A percentile compares a stretch with the other conserved stretches of the same genome.
These are phyloP conservation scores for Liodrosophila aerea DNA, from an alignment of 2,888 invertebrate genomes.

Conservation along the genomic window DNA sequence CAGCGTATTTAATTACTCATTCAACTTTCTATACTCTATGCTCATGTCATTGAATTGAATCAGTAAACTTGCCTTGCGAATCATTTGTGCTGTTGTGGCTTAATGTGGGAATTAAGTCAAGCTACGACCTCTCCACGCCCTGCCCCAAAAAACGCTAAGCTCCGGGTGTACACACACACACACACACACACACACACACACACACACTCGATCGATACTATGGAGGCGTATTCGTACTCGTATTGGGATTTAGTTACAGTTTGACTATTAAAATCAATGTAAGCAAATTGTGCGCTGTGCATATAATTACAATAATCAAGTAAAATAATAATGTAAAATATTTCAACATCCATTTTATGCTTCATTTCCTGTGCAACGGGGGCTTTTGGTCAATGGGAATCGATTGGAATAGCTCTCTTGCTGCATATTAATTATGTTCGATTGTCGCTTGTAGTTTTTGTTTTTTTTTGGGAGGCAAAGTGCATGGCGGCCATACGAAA, in stretches of 20 bases:
- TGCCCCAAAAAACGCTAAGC: conserved; percentile 44
- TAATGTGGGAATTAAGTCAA: conserved; percentile 70
- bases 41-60: conserved; percentile 36
- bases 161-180: conserved; percentile 22
- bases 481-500: conserved; percentile 76
- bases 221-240: conserved; percentile 30
- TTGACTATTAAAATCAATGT: conserved; percentile 69
- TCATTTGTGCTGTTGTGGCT: conserved; percentile 46
- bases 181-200: conserved; percentile 2
- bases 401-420: conserved; percentile 52
- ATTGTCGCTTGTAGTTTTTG: no score
- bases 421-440: conserved; percentile 67
- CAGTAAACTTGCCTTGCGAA: conserved; percentile 50
- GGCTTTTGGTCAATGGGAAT: conserved; percentile 30
- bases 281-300: conserved; percentile 53
- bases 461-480: conserved; percentile 48
- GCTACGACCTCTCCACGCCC: conserved; percentile 46
- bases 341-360: conserved; percentile 67
- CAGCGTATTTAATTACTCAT: conserved; percentile 30
- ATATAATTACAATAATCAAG: conserved; percentile 64
- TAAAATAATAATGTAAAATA: conserved; percentile 58
- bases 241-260: conserved; percentile 50
- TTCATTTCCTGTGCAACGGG: conserved; percentile 69
- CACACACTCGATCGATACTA: conserved; percentile 8
- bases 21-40: conserved; percentile 17